Conservation (phyloP, 2,797 vertebrate genomes). For the Vireo griseus region DNA sequence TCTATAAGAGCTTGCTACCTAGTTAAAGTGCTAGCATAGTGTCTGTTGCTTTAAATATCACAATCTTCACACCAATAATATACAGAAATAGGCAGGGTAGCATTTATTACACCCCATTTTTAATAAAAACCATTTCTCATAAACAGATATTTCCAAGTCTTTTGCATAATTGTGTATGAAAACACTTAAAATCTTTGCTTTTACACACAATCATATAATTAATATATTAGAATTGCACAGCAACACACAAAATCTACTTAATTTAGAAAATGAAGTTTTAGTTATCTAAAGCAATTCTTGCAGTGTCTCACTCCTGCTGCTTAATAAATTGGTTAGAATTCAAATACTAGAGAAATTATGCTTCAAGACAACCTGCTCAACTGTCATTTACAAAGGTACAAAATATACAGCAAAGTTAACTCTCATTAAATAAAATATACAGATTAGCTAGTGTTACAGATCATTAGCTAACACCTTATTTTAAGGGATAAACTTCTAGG, state of each 20-base stretch:
- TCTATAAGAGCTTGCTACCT: background rate
- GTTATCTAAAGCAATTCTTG: background rate
- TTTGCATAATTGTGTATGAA: slow-evolving; percentile 6
- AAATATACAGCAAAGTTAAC: slow-evolving; percentile 75
- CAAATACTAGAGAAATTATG: slow-evolving; percentile 45
- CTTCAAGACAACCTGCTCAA: slow-evolving; percentile 40
- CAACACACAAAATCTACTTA: background rate
- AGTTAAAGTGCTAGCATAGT: slow-evolving; percentile 29
- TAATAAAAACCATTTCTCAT: slow-evolving; percentile 44
- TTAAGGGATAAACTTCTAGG: slow-evolving; percentile 30
- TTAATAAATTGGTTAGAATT: slow-evolving; percentile 45
- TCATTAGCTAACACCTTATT: slow-evolving; percentile 56
- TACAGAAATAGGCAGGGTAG: slow-evolving; percentile 24
- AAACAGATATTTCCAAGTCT: slow-evolving; percentile 43
- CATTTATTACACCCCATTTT: slow-evolving; percentile 8
- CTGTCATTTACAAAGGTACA: slow-evolving; percentile 73
- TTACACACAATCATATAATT: background rate
- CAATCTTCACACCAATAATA: background rate
- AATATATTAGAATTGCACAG: slow-evolving; percentile 16
- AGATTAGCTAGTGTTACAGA: slow-evolving; percentile 26
- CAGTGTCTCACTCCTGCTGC: background rate
- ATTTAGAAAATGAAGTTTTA: slow-evolving; percentile 21
- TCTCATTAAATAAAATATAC: slow-evolving; percentile 72
- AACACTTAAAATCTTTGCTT: background rate
- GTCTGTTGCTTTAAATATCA: slow-evolving; percentile 19